Evolutionary conservation across 2,888 invertebrate genomes (phyloP).

Genomic region (Glyphotaelius pellucidus): DNA sequence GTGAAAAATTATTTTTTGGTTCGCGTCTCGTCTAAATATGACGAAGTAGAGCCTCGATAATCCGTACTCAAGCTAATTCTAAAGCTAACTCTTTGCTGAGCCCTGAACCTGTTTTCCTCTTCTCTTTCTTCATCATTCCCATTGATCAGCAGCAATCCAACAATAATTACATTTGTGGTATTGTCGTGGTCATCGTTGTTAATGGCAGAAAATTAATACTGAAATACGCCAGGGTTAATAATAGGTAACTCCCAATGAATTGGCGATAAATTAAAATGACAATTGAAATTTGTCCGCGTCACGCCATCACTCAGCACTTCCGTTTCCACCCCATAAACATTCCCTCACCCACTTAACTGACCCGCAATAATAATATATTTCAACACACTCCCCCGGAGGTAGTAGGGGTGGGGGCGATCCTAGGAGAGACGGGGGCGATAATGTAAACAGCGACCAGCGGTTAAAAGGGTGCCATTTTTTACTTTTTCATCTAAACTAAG

Average conservation of each 20-base stretch:
- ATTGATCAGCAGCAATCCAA: too few relatives aligned
- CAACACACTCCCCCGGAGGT: constrained; percentile 10
- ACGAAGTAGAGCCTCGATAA: too few relatives aligned
- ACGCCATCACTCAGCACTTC: not conserved
- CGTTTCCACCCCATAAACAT: constrained; percentile 12
- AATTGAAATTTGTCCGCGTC: constrained; percentile 23
- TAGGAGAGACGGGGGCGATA: constrained; percentile 50
- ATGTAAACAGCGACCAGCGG: constrained; percentile 64
- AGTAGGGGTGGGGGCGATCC: not conserved
- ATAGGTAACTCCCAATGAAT: not conserved
- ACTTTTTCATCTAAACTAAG: constrained; percentile 37
- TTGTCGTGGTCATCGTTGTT: not conserved
- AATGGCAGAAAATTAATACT: not conserved
- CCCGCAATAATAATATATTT: constrained; percentile 21
- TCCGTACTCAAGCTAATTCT: too few relatives aligned
- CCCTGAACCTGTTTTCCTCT: too few relatives aligned
- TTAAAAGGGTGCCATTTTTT: constrained; percentile 30
- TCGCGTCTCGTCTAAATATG: too few relatives aligned
- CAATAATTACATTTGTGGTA: not conserved
- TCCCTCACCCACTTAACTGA: not conserved
- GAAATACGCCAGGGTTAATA: not conserved
- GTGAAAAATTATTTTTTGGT: too few relatives aligned
- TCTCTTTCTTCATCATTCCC: too few relatives aligned
- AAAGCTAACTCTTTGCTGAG: too few relatives aligned
- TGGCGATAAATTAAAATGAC: constrained; percentile 2